phyloP scores from a whole-genome alignment of 2,888 invertebrate genomes.

The Chymomyza caudatula region DNA sequence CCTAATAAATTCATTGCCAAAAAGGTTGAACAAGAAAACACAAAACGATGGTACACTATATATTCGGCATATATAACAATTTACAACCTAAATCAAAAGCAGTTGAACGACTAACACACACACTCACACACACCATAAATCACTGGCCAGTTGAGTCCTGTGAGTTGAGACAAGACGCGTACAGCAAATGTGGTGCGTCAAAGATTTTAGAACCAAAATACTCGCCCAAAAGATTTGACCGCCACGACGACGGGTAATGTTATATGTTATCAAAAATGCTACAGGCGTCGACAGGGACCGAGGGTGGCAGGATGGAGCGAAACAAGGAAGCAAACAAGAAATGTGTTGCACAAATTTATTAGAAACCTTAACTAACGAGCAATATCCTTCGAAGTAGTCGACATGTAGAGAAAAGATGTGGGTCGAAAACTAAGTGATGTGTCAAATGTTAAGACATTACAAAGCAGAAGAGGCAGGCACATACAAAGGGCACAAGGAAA shows the following conservation, averaged over 20 bases:
- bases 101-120: conserved; percentile 73
- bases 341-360: conserved; percentile 73
- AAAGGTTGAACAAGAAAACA: conserved; percentile 23
- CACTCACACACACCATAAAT: conserved; percentile 64
- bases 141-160: conserved; percentile 62
- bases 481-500: conserved; percentile 41
- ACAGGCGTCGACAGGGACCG: conserved; percentile 65
- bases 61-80: conserved; percentile 59
- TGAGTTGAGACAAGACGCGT: conserved; percentile 31
- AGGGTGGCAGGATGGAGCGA: conserved; percentile 1
- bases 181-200: conserved; percentile 38
- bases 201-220: conserved; percentile 56
- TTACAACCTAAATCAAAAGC: conserved; percentile 73
- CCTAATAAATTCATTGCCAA: conserved; percentile 71
- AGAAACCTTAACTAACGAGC: conserved; percentile 74
- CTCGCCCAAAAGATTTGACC: conserved; percentile 39
- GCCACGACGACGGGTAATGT: conserved; percentile 47
- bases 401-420: conserved; percentile 36
- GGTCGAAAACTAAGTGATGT: conserved; percentile 69
- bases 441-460: conserved; percentile 77
- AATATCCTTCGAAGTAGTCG: conserved; percentile 54
- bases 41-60: conserved; percentile 4
- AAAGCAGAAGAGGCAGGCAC: conserved; percentile 59
- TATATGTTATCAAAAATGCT: conserved; percentile 74
- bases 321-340: conserved; percentile 39